Evolutionary conservation across 2,113 vertebrate genomes (phyloP), one percentile per base, ranked within the genome.

Genomic region (Phylloscopus whistleri): DNA sequence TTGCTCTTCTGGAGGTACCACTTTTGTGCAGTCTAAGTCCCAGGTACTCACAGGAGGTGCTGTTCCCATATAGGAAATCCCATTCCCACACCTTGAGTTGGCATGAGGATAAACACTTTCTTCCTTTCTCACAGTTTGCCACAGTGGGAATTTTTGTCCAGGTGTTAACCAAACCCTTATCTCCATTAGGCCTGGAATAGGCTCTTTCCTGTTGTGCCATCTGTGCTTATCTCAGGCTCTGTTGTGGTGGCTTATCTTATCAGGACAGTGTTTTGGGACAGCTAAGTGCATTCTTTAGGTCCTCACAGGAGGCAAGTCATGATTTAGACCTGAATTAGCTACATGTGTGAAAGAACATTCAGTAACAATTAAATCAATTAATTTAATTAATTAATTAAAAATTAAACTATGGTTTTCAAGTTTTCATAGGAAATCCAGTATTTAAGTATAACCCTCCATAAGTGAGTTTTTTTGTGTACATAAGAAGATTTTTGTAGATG

Each of bases 41-140:
- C 0, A 0, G 44, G 7, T 43, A 11, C 27, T 48, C 16, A 31
- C 3, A 4, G 14, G 30, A 41, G 41, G 6, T 41, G 28, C 11
- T 23, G 4, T 24, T 56, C 6, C 30, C 28, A 5, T 16, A 15
- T 13, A 19, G n/a, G 30, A 67, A 85, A 58, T 51, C 24, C 5
- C 35, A 30, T 26, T 58, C 52, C 35, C 20, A 11, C 11, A 43
- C 39, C 13, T 75, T 49, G 20, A 21, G 30, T 7, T 41, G 12
- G 10, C 20, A 30, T 16, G 30, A 1, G 14, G 20, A 49, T 16
- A 35, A 58, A 9, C 43, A 56, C 16, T 30, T 74, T 5, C 35
- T 76, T 49, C 43, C 8, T 66, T 41, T 58, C 35, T 56, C 24
- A 39, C n/a, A 28, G n/a, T 64, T 84, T n/a, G 5, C 43, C n/a